phyloP scores from a whole-genome alignment of 2,888 invertebrate genomes.

The Busseola fusca region DNA sequence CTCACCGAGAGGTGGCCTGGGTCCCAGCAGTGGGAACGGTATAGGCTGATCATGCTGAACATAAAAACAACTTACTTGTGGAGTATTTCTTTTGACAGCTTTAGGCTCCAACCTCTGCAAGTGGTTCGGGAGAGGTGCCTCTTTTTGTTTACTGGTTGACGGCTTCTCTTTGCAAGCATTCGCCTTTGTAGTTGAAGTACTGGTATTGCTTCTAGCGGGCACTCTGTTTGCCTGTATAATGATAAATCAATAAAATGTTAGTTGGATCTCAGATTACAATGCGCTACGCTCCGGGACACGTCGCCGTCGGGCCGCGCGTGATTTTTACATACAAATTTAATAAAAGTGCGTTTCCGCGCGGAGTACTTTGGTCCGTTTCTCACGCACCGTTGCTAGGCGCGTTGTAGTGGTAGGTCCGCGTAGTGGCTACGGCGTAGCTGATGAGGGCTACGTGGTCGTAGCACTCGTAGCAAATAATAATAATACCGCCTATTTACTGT shows the following conservation, averaged over 20 bases:
- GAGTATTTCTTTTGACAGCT: conserved; percentile 77
- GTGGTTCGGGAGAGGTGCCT: conserved; percentile 90
- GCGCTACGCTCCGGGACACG: no score
- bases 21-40: no score
- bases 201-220: conserved; percentile 55
- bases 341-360: no score
- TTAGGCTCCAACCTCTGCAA: conserved; percentile 91
- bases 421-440: conserved; percentile 1
- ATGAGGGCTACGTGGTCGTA: not conserved
- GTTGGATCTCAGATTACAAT: no score
- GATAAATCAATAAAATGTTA: not conserved
- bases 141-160: conserved; percentile 58
- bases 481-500: not conserved
- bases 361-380: no score
- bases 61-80: conserved; percentile 73
- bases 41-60: no score
- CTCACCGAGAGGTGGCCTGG: no score
- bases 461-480: not conserved
- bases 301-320: no score
- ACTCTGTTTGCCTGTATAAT: conserved; percentile 62
- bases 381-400: no score
- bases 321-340: no score
- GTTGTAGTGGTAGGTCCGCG: conserved; percentile 4
- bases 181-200: conserved; percentile 13
- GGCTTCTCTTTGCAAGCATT: conserved; percentile 46